Conservation (phyloP, 2,888 invertebrate genomes). For the Pterostichus madidus region DNA sequence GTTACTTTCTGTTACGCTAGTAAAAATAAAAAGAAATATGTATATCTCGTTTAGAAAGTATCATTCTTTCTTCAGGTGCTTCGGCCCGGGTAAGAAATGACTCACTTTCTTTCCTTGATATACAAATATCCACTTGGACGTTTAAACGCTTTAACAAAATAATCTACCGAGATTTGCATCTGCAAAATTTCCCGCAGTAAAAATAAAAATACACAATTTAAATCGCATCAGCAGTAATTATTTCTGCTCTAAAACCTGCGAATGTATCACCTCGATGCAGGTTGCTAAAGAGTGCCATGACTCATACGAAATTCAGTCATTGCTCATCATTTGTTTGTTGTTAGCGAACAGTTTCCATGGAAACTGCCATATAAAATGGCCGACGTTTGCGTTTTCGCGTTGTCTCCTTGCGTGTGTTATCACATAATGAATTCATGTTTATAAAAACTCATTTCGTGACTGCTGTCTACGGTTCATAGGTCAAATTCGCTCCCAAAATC, state of each 20-base stretch:
- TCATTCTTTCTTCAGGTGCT: too few species aligned
- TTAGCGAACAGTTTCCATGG: slow-evolving; percentile 5
- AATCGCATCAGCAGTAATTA: neutral
- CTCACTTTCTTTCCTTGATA: too few species aligned
- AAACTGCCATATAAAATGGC: neutral
- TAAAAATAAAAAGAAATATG: too few species aligned
- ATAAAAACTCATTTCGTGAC: slow-evolving; percentile 3
- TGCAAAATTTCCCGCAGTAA: too few species aligned
- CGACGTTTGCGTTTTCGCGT: neutral
- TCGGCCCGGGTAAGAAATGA: too few species aligned
- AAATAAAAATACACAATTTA: neutral
- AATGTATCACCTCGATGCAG: neutral
- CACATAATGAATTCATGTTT: slow-evolving; percentile 7
- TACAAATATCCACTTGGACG: too few species aligned
- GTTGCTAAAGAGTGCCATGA: neutral
- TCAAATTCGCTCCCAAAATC: too few species aligned
- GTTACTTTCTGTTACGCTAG: too few species aligned
- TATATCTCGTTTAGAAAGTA: too few species aligned
- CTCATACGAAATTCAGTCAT: slow-evolving; percentile 9
- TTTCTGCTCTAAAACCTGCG: neutral
- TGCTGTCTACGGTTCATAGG: neutral
- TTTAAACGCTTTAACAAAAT: too few species aligned
- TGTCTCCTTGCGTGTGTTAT: slow-evolving; percentile 2
- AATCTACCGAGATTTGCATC: too few species aligned
- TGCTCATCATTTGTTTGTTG: slow-evolving; percentile 43